Evolutionary conservation across 2,888 invertebrate species (phyloP), one percentile per base, ranked within the genome.

Genomic region (Hypena proboscidalis): DNA sequence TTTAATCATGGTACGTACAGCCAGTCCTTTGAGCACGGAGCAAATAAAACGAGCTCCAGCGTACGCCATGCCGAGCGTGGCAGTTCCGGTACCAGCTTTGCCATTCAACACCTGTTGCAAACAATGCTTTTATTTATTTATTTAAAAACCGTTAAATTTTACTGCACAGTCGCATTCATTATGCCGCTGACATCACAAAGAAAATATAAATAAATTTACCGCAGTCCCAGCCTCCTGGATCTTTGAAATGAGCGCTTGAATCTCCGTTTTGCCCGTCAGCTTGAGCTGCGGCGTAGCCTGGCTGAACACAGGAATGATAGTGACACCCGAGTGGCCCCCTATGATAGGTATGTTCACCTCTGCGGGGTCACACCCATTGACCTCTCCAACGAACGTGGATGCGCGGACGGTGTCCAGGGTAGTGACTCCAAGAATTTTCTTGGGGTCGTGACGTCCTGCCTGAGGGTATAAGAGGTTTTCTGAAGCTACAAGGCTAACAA

Each of bases 391-490:
- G 81, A 98, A 98, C 35, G 97, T 94, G 73, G 97, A 96, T 0
- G 98, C 95, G 67, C 98, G 93, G n/a, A 98, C 97, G 61, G 98
- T 93, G 85, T 98, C 98, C 64, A 99, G 91, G 4, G 98, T 98
- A 23, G 98, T 97, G 3, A 98, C 96, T 52, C 98, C 98, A 78
- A 98, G 97, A 39, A 98, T 92, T 94, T 95, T 30, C n/a, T 15
- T 31, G 2, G 35, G 31, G 10, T 42, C 36, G 6, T 25, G 47
- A 92, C 86, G 9, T 14, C 31, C 31, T 4, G 36, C 42, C 42
- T 42, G 31, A 6, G 8, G n/a, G n/a, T n/a, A n/a, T n/a, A n/a
- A n/a, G n/a, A n/a, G n/a, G n/a, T n/a, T n/a, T n/a, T n/a, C n/a
- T n/a, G n/a, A n/a, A n/a, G n/a, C n/a, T n/a, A n/a, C n/a, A n/a